Percentiles rank a stretch among this genome's conserved stretches.
These are phyloP conservation scores for Gyrodactylus bullatarudis DNA, from an alignment of 1,140 invertebrate species.

Conservation along the genomic window DNA sequence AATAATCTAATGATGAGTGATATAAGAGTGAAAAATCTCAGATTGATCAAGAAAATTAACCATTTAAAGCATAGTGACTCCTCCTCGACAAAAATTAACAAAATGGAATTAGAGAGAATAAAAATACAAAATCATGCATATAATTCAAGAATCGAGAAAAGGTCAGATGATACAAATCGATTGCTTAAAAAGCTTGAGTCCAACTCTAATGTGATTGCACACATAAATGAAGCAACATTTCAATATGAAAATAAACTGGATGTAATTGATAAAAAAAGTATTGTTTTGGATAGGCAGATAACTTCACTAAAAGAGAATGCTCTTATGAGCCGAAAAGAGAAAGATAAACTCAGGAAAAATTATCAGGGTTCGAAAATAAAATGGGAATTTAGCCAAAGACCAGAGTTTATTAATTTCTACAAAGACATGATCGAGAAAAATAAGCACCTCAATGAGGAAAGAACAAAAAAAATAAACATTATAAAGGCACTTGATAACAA, in stretches of 20 bases:
- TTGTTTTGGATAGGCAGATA: too few species aligned
- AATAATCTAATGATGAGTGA: background rate
- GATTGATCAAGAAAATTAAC: background rate
- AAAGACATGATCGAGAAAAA: background rate
- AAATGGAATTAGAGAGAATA: background rate
- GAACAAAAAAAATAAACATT: background rate
- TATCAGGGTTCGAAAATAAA: background rate
- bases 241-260: background rate
- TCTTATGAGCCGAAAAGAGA: background rate
- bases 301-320: background rate
- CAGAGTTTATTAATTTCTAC: background rate
- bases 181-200: background rate
- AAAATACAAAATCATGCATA: background rate
- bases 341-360: background rate
- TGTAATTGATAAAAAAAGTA: background rate
- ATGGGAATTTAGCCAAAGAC: background rate
- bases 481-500: background rate
- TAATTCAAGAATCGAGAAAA: background rate
- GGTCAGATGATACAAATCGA: background rate
- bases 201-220: background rate
- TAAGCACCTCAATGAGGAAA: background rate
- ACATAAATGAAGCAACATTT: background rate
- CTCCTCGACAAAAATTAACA: background rate
- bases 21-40: background rate
- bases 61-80: background rate